A percentile compares a stretch with the other conserved stretches of the same genome.
Evolutionary conservation across 2,888 invertebrate species (phyloP).

Genomic region (Acanthosepion pharaonis): DNA sequence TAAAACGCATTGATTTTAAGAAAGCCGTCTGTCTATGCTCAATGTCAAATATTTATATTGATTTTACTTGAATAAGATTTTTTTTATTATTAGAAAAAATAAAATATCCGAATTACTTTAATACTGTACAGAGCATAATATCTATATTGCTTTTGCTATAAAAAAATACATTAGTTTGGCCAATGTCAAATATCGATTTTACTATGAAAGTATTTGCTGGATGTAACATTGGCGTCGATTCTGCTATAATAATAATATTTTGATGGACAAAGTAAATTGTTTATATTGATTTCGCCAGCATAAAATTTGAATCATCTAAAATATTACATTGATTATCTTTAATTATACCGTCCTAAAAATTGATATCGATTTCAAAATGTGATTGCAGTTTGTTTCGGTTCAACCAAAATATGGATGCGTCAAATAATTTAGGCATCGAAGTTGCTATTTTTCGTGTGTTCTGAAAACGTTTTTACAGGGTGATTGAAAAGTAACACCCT

Average conservation of each 20-base stretch:
- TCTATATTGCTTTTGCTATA: not conserved
- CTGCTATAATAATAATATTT: not conserved
- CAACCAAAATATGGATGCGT: not conserved
- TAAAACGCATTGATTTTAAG: not conserved
- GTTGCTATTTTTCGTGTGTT: too few relatives aligned
- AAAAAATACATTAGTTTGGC: not conserved
- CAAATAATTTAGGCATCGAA: too few relatives aligned
- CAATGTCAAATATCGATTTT: constrained; percentile 11
- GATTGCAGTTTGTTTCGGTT: not conserved
- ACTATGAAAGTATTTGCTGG: not conserved
- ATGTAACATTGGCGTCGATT: not conserved
- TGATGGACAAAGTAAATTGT: not conserved
- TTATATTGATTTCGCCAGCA: not conserved
- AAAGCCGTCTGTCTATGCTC: not conserved
- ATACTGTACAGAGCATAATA: not conserved
- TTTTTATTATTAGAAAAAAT: not conserved
- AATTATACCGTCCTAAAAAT: not conserved
- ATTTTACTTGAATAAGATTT: constrained; percentile 1
- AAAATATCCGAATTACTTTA: not conserved
- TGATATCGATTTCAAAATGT: not conserved
- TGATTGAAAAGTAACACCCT: too few relatives aligned
- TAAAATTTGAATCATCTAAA: constrained; percentile 9
- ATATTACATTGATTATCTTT: not conserved
- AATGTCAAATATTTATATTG: not conserved
- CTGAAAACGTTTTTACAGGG: too few relatives aligned